These are phyloP conservation scores for Chaetoderma sp. DNA, from an alignment of 2,888 invertebrate species.

Conservation along the genomic window DNA sequence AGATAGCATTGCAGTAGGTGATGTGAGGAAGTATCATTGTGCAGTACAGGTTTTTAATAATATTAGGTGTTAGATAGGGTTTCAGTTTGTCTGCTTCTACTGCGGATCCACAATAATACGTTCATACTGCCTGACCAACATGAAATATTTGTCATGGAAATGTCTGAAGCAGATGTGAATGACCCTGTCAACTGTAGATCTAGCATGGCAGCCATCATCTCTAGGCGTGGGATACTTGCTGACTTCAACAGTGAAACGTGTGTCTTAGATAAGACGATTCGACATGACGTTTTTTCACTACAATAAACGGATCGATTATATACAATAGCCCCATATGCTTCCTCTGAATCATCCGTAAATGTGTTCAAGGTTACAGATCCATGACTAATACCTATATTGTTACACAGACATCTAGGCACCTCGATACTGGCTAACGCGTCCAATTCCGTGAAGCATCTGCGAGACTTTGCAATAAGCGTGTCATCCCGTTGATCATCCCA, in stretches of 20 bases:
- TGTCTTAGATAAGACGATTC: too few species aligned
- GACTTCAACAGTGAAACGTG: too few species aligned
- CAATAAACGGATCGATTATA: too few species aligned
- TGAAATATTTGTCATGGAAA: neutral
- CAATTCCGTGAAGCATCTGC: constrained; percentile 34
- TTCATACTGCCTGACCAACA: constrained; percentile 28
- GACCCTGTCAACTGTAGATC: neutral
- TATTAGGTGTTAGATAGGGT: too few species aligned
- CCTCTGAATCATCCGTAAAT: constrained; percentile 22
- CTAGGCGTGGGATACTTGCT: too few species aligned
- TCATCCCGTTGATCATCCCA: constrained; percentile 47
- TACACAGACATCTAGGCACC: constrained; percentile 31
- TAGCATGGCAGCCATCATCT: too few species aligned
- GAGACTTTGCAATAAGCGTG: constrained; percentile 1
- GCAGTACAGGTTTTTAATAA: too few species aligned
- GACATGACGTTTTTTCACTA: neutral
- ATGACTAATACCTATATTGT: neutral
- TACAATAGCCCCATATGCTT: too few species aligned
- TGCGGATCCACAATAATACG: too few species aligned
- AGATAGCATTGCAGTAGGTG: too few species aligned
- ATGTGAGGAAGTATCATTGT: too few species aligned
- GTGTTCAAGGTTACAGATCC: constrained; percentile 15
- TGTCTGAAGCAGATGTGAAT: neutral
- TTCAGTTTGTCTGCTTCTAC: too few species aligned
- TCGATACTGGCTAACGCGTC: constrained; percentile 12